Evolutionary conservation across 2,797 vertebrate genomes (phyloP), one percentile per base, ranked within the genome.

Genomic region (Selene dorsalis): DNA sequence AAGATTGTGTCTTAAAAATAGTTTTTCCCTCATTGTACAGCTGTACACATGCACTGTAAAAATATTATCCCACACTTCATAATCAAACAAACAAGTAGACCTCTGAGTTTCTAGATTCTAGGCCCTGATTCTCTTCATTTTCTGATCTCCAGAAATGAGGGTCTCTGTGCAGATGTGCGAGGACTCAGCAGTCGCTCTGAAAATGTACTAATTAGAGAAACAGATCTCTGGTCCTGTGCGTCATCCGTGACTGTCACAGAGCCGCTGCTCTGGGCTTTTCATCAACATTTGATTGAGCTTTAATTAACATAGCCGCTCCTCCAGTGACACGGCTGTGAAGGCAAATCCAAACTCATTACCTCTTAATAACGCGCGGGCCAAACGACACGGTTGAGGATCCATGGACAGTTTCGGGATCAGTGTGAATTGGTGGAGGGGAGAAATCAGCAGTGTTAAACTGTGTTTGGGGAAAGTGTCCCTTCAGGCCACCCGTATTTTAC

Each of bases 231-330:
- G 53, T 17, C 50, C 7, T 35, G 32, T 58, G 12, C 4, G 3
- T 60, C 47, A 16, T 62, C n/a, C 24, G 47, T 71, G 39, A 41
- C 62, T 26, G 58, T 61, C 55, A 56, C 55, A 4, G 24, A 56
- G 53, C 53, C 7, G 28, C 30, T 55, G 55, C 30, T 55, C 52
- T 16, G 24, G 30, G 48, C 48, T 57, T 69, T 69, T 75, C 41
- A 65, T 75, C 63, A 48, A n/a, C 62, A 32, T 62, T 53, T 63
- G 43, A 69, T 67, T 24, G 43, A 55, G 75, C 16, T 82, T 76
- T 71, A 77, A 79, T 73, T 65, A 81, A 58, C 43, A 20, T 26
- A 14, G 5, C 26, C n/a, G 60, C 41, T 72, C 72, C 74, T 75
- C 53, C 55, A 4, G 20, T 58, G 66, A 65, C 66, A 50, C 12